phyloP scores from a whole-genome alignment of 2,888 invertebrate genomes.

The Zygogramma bicolorata region DNA sequence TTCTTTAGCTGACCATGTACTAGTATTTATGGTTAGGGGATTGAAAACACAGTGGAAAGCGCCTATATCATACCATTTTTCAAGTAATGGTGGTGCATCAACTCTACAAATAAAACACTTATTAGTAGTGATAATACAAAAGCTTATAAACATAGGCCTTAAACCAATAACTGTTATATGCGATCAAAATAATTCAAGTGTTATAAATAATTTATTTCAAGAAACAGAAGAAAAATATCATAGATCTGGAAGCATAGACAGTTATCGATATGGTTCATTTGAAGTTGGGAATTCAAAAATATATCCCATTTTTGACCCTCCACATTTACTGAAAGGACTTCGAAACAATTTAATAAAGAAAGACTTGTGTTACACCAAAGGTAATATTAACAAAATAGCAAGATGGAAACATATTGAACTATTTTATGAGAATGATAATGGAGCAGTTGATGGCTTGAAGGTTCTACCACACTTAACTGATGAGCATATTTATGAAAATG shows the following conservation, averaged over 20 bases:
- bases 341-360: conserved; percentile 13
- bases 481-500: conserved; percentile 29
- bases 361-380: not conserved
- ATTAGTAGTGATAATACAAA: conserved; percentile 16
- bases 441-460: conserved; percentile 20
- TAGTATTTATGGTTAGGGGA: too few relatives aligned
- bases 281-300: conserved; percentile 29
- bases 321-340: conserved; percentile 21
- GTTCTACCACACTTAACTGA: conserved; percentile 23
- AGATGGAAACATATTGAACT: conserved; percentile 26
- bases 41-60: conserved; percentile 3
- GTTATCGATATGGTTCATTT: conserved; percentile 21
- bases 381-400: conserved; percentile 19
- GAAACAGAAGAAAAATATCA: conserved; percentile 24
- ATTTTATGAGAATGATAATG: conserved; percentile 23
- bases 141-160: conserved; percentile 30
- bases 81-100: conserved; percentile 30
- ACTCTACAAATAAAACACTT: conserved; percentile 24
- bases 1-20: too few relatives aligned
- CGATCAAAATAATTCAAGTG: conserved; percentile 31
- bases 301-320: conserved; percentile 27
- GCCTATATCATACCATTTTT: conserved; percentile 27
- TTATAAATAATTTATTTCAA: conserved; percentile 27
- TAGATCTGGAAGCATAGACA: conserved; percentile 1
- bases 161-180: conserved; percentile 36